Conservation (phyloP, 2,888 invertebrate species). For the Oscheius onirici region DNA sequence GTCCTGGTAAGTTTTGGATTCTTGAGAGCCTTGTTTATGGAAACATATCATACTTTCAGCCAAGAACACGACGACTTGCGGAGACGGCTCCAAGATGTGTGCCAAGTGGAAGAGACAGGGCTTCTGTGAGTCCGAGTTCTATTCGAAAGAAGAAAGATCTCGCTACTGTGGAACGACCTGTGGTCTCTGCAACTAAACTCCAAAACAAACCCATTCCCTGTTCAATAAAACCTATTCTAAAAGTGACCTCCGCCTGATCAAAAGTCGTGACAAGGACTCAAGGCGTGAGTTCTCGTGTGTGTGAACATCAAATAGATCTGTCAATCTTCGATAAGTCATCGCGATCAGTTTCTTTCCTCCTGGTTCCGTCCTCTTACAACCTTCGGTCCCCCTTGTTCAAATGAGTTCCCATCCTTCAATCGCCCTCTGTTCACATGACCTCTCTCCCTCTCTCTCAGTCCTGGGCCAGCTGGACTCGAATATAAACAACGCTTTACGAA, state of each 20-base stretch:
- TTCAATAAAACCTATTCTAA: too few species aligned
- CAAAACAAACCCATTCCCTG: not conserved
- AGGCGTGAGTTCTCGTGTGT: slow-evolving; percentile 11
- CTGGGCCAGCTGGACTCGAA: too few species aligned
- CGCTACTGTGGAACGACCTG: slow-evolving; percentile 16
- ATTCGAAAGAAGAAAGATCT: not conserved
- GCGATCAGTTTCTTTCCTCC: not conserved
- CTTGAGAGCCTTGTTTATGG: not conserved
- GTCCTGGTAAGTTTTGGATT: not conserved
- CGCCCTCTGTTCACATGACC: too few species aligned
- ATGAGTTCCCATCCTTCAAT: too few species aligned
- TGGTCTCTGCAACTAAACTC: slow-evolving; percentile 16
- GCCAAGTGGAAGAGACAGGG: slow-evolving; percentile 2
- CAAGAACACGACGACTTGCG: not conserved
- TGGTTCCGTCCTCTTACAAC: too few species aligned
- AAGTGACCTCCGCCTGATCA: not conserved
- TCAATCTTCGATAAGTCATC: slow-evolving; percentile 4
- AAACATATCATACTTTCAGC: not conserved
- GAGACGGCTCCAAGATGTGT: slow-evolving; percentile 7
- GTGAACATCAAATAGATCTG: slow-evolving; percentile 3
- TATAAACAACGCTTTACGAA: too few species aligned
- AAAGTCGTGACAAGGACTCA: not conserved
- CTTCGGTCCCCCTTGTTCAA: too few species aligned
- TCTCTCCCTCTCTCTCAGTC: too few species aligned
- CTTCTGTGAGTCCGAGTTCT: slow-evolving; percentile 25